Evolutionary conservation across 2,888 invertebrate genomes (phyloP), one percentile per base, ranked within the genome.

Genomic region (Cheilosia scutellata): DNA sequence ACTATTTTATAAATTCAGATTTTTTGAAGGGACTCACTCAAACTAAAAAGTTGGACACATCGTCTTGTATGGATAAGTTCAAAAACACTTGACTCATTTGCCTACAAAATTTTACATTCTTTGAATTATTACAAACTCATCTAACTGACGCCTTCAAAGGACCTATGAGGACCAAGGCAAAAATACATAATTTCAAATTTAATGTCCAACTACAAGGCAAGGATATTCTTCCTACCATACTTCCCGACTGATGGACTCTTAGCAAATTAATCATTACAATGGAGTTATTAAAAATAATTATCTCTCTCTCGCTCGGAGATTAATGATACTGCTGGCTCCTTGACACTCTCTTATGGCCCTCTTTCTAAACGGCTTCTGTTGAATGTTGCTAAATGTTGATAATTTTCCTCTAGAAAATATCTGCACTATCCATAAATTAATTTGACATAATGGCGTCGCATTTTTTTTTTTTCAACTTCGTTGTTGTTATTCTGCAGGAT

Each of bases 381-480:
- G 47, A 7, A 7, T n/a, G n/a, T n/a, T 55, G 33, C 53, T 37
- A 37, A 37, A 37, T 37, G 37, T 37, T 37, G 37, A 11, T 37
- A 37, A 37, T 37, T 37, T 37, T 37, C 37, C 37, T 11, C 25
- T 57, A 55, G 68, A 77, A 77, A 72, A 72, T 44, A 20, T 77
- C 72, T 74, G 78, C 83, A 78, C 78, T 66, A 78, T 83, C 72
- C 72, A 66, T 72, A 78, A 78, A 83, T 83, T 83, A 83, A 83
- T 83, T 74, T 55, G 44, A 49, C 42, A 83, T 78, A 72, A 78
- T 78, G 60, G 65, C 33, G 71, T 65, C 65, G 53, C 55, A 71
- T 29, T 60, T n/a, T 33, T 47, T 11, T 42, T 20, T 20, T 20
- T 20, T 20, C 20, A 58, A 66, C 49, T 7, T 25, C 9, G 9